A percentile compares a stretch with the other conserved stretches of the same genome.
phyloP scores from a whole-genome alignment of 2,888 invertebrate species.

The Leptinotarsa juncta region DNA sequence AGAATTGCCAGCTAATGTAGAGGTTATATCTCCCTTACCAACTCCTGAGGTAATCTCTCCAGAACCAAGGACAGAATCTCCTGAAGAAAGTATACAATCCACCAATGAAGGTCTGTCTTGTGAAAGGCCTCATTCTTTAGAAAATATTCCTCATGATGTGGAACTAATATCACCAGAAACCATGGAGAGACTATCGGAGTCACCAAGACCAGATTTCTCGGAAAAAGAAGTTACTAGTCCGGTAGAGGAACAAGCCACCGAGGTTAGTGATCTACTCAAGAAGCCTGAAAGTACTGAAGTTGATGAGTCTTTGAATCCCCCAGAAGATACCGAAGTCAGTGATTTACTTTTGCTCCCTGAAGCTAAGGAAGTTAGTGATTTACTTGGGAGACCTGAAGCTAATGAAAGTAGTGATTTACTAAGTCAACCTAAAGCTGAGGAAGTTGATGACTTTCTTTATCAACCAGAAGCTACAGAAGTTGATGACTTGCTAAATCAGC shows the following conservation, averaged over 20 bases:
- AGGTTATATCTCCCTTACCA: slow-evolving; percentile 13
- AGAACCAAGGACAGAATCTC: background rate
- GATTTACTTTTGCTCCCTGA: background rate
- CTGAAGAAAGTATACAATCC: background rate
- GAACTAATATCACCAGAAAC: slow-evolving; percentile 26
- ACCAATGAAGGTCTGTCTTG: background rate
- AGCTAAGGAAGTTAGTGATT: background rate
- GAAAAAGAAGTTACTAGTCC: background rate
- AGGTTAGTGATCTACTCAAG: slow-evolving; percentile 23
- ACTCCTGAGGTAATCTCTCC: slow-evolving; percentile 9
- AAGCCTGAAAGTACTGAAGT: slow-evolving; percentile 23
- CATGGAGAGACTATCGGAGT: slow-evolving; percentile 8
- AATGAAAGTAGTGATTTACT: slow-evolving; percentile 29
- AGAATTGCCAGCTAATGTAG: slow-evolving; percentile 14
- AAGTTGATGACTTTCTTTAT: slow-evolving; percentile 10
- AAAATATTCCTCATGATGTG: slow-evolving; percentile 34
- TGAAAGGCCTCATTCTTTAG: background rate
- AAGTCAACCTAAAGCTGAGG: slow-evolving; percentile 13
- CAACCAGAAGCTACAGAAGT: slow-evolving; percentile 20
- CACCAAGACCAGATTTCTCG: background rate
- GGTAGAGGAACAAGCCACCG: slow-evolving; percentile 20
- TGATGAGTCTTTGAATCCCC: background rate
- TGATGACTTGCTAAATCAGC: slow-evolving; percentile 5
- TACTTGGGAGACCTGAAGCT: slow-evolving; percentile 11
- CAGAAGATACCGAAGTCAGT: slow-evolving; percentile 1